Base-by-base conservation (phyloP, 2,888 invertebrate genomes). In the Lottia scabra region DNA sequence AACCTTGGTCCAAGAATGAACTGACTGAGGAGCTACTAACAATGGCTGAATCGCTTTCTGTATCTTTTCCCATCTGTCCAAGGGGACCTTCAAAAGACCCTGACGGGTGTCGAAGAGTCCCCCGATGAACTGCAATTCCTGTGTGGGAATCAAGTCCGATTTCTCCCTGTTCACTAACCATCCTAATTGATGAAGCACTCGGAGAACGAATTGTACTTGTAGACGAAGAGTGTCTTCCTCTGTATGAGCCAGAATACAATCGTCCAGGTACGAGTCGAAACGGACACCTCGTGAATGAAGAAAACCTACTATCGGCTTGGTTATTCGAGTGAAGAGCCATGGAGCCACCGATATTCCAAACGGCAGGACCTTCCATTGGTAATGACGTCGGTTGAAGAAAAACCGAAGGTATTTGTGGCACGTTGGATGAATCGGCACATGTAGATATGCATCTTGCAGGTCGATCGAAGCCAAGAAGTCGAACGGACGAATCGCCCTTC, bases 311-410 rank as follows among this genome's bases (percentile, higher is more conserved):
- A 66, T 38, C 16, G 66, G 66, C 15, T 30, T 19, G 43, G 66
- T 66, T 23, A 66, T 66, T 8, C 66, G n/a, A 15, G 66, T 66
- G 23, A 66, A 66, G 0, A 66, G 16, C 66, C 38, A 66, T 19
- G 66, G 66, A 44, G 66, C 66, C 66, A 64, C 64, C 8, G 64
- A 64, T 64, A 64, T 64, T 23, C 64, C 64, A 27, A 64, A 64
- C 27, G 64, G 66, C 1, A 43, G n/a, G n/a, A n/a, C n/a, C n/a
- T n/a, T n/a, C n/a, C n/a, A n/a, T n/a, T n/a, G n/a, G n/a, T n/a
- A n/a, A 38, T 66, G 66, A 12, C 15, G 13, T 43, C 43, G 5
- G 13, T 66, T 16, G 38, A 66, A 38, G 6, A 38, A 19, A 44
- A 66, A 66, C 43, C 43, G 19, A 27, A 38, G 66, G 45, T 19